Conservation (phyloP, 2,888 invertebrate species). For the Synergus itoensis region DNA sequence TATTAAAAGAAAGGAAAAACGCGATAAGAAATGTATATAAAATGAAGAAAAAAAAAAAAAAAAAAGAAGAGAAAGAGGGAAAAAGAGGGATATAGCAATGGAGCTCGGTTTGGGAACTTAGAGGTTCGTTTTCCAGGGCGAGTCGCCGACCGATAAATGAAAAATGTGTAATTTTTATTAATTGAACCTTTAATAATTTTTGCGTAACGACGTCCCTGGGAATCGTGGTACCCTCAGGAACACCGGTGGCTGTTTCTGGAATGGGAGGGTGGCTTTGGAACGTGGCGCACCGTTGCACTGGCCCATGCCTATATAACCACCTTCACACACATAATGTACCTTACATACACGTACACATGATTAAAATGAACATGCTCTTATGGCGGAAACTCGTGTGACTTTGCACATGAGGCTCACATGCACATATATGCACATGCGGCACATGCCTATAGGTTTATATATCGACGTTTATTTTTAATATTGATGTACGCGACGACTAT, state of each 20-base stretch:
- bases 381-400: conserved; percentile 18
- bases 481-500: conserved; percentile 18
- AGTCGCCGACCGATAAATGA: conserved; percentile 64
- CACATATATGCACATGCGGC: not conserved
- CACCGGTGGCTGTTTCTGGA: conserved; percentile 35
- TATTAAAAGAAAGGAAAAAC: conserved; percentile 21
- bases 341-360: not conserved
- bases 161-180: conserved; percentile 76
- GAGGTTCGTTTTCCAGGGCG: conserved; percentile 23
- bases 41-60: conserved; percentile 8
- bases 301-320: conserved; percentile 31
- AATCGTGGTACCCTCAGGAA: conserved; percentile 29
- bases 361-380: not conserved
- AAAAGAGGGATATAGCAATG: not conserved
- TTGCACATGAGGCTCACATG: conserved; percentile 14
- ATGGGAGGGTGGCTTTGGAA: conserved; percentile 36
- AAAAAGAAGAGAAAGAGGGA: not conserved
- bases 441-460: not conserved
- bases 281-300: conserved; percentile 27
- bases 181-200: conserved; percentile 75
- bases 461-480: conserved; percentile 21
- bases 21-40: not conserved
- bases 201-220: conserved; percentile 43
- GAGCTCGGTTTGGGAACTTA: conserved; percentile 24
- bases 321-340: conserved; percentile 9